Evolutionary conservation across 2,888 invertebrate species (phyloP).

Genomic region (Opisthograptis luteolata): DNA sequence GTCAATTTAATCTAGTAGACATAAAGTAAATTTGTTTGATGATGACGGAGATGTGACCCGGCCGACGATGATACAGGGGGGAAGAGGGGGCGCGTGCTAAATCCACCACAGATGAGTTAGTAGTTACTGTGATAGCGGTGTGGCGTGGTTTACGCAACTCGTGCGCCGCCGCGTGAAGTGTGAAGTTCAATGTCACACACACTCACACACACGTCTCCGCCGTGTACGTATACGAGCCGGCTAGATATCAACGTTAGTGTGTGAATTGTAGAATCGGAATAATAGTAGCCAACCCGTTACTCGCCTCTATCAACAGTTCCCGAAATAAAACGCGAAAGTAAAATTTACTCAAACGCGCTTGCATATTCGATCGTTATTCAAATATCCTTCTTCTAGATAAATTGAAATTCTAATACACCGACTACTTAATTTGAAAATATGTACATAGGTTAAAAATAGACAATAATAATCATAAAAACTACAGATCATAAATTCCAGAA

Average conservation of each 20-base stretch:
- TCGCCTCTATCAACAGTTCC: conserved; percentile 78
- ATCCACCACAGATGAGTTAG: conserved; percentile 11
- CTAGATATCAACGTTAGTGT: conserved; percentile 49
- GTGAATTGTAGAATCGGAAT: conserved; percentile 66
- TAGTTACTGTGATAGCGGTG: conserved; percentile 26
- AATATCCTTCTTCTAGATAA: too few species aligned
- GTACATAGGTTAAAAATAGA: too few species aligned
- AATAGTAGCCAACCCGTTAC: conserved; percentile 78
- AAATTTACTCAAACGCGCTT: too few species aligned
- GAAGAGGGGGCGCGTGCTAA: conserved; percentile 29
- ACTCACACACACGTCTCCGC: conserved; percentile 52
- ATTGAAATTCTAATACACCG: too few species aligned
- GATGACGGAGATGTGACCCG: conserved; percentile 17
- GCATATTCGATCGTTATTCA: too few species aligned
- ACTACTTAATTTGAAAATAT: too few species aligned
- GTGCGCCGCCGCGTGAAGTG: conserved; percentile 77
- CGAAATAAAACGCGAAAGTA: conserved; percentile 78
- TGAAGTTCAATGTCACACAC: conserved; percentile 83
- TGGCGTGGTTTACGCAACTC: conserved; percentile 73
- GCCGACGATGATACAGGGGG: conserved; percentile 12
- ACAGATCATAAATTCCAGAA: too few species aligned
- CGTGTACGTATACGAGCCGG: conserved; percentile 39
- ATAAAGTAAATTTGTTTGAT: conserved; percentile 36
- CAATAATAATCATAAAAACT: too few species aligned
- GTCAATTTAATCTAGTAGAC: conserved; percentile 30